Percentiles rank a stretch among this genome's conserved stretches.
Evolutionary conservation across 2,888 invertebrate species (phyloP).

Genomic region (Dicranocentrus wangi): DNA sequence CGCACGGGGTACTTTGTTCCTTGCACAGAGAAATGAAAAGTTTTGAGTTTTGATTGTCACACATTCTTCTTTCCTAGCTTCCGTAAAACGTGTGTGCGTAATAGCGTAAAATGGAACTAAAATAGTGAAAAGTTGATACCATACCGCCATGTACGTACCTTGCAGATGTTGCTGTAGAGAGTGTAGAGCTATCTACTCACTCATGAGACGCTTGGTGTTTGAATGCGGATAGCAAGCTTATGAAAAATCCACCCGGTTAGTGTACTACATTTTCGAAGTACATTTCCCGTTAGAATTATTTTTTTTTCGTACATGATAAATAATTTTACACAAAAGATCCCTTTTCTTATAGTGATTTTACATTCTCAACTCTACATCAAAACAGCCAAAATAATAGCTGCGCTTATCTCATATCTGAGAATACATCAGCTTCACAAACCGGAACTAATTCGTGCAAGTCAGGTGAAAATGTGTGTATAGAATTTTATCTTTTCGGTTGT

Average conservation of each 20-base stretch:
- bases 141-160: not conserved
- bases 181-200: not conserved
- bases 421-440: conserved; percentile 28
- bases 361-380: not conserved
- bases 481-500: not conserved
- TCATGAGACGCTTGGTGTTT: not conserved
- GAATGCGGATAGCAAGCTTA: not conserved
- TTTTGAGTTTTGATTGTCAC: conserved; percentile 48
- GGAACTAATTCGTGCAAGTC: conserved; percentile 39
- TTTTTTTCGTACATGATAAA: conserved; percentile 41
- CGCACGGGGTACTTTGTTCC: too few relatives aligned
- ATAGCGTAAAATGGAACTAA: conserved; percentile 29
- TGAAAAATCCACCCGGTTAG: conserved; percentile 47
- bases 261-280: conserved; percentile 45
- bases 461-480: not conserved
- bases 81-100: conserved; percentile 38
- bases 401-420: conserved; percentile 7
- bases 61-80: conserved; percentile 22
- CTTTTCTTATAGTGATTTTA: too few relatives aligned
- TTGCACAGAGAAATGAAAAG: conserved; percentile 44
- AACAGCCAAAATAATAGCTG: conserved; percentile 21
- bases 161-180: not conserved
- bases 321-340: conserved; percentile 6
- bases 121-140: not conserved
- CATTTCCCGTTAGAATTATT: conserved; percentile 43